These are phyloP conservation scores for Nymphalis polychloros DNA, from an alignment of 2,888 invertebrate species.

Conservation along the genomic window DNA sequence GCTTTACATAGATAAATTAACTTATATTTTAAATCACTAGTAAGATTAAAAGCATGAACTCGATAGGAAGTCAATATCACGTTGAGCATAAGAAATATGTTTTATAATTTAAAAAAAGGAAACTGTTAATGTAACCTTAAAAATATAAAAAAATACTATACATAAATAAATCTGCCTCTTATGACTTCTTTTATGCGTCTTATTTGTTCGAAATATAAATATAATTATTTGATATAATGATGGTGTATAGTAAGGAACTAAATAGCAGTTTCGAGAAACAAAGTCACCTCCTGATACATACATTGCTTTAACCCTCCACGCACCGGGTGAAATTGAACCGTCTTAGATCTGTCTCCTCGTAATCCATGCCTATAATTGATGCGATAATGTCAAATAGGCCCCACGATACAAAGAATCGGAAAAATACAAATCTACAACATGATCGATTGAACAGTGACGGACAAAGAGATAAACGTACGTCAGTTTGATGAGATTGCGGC, in stretches of 20 bases:
- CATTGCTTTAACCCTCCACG: conserved; percentile 39
- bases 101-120: too few relatives aligned
- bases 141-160: too few relatives aligned
- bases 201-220: too few relatives aligned
- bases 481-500: conserved; percentile 23
- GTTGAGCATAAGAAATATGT: too few relatives aligned
- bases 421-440: conserved; percentile 77
- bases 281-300: conserved; percentile 66
- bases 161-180: too few relatives aligned
- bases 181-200: too few relatives aligned
- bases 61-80: too few relatives aligned
- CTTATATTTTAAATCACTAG: too few relatives aligned
- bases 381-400: conserved; percentile 77
- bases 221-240: too few relatives aligned
- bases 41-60: too few relatives aligned
- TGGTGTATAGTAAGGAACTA: too few relatives aligned
- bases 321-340: conserved; percentile 72
- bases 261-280: conserved; percentile 39
- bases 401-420: conserved; percentile 66
- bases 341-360: conserved; percentile 76
- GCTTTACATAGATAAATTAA: background rate
- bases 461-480: conserved; percentile 35
- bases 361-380: conserved; percentile 81
- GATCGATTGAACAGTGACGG: conserved; percentile 67
- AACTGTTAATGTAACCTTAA: too few relatives aligned